Base-by-base conservation (phyloP, 1,140 invertebrate species). In the Brachionus manjavacas region DNA sequence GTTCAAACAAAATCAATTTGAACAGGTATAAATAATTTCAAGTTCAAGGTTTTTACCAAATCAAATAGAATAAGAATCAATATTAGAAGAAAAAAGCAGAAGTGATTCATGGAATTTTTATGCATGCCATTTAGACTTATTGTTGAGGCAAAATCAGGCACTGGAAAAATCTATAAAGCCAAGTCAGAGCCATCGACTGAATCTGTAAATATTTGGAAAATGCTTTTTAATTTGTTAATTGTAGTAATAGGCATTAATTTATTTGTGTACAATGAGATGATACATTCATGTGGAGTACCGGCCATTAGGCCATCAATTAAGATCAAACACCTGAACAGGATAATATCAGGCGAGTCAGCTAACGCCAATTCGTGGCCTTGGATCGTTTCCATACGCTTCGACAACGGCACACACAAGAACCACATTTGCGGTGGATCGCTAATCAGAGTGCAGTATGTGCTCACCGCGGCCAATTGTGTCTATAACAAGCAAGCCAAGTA, bases 381-480 rank as follows among this genome's bases (percentile, higher is more conserved):
- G 81, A 14, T 70, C 35, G 64, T 83, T 2, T 81, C 79, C 8
- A 81, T 81, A 8, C 49, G 79, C 8, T 60, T 81, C n/a, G 23
- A 68, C n/a, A 60, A 60, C 25, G 76, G 55, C 20, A 49, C 74
- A 11, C 43, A 20, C 39, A 60, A 60, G 41, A 28, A 55, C 52
- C 79, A 81, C 31, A 43, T 68, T 1, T 81, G 79, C 20, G 52
- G 49, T 28, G 79, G 79, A 3, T 60, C 79, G n/a, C 20, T 81
- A 16, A 64, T 81, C 9, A 28, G 14, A 1, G 8, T 4, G 16
- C 49, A 68, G 12, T 35, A 64, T 64, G 79, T 81, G 23, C 41
- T 81, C 31, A 81, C 79, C 1, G 79, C 79, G 4, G 64, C 79
- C 23, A 41, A 81, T 68, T 81, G 79, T 68, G 79, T 81, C 12